A percentile compares a stretch with the other conserved stretches of the same genome.
Evolutionary conservation across 1,140 invertebrate genomes (phyloP).

Genomic region (Berghia stephanieae): DNA sequence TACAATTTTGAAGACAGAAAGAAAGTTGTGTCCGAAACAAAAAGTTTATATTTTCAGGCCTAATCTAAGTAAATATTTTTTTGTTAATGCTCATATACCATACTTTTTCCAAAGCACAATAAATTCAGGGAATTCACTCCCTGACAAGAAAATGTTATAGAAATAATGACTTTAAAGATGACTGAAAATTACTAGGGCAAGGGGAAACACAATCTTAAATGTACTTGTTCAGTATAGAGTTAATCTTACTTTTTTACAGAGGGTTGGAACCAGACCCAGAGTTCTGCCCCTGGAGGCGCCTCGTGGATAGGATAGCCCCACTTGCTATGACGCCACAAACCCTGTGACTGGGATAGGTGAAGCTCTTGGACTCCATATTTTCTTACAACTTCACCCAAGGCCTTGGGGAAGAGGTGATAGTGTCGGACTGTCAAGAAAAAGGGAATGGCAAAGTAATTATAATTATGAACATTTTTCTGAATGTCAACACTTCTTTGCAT

Average conservation of each 20-base stretch:
- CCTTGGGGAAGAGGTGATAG: slow-evolving; percentile 87
- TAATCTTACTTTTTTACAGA: slow-evolving; percentile 67
- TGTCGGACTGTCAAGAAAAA: slow-evolving; percentile 69
- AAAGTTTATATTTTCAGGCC: no score
- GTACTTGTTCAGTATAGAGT: background rate
- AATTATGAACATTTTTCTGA: background rate
- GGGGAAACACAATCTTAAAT: background rate
- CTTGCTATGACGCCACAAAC: slow-evolving; percentile 88
- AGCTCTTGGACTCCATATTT: slow-evolving; percentile 88
- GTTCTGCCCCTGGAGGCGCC: slow-evolving; percentile 90
- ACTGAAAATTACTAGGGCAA: background rate
- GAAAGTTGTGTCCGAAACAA: no score
- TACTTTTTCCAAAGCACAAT: background rate
- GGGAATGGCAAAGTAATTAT: no score
- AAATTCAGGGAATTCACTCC: no score
- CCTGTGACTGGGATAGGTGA: slow-evolving; percentile 90
- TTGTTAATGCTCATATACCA: background rate
- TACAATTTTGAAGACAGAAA: no score
- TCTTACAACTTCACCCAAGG: slow-evolving; percentile 88
- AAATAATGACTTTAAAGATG: background rate
- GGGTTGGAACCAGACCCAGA: slow-evolving; percentile 89
- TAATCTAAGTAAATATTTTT: background rate
- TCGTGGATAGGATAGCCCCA: slow-evolving; percentile 91
- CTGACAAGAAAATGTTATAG: background rate
- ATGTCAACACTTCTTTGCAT: no score